Evolutionary conservation across 2,888 invertebrate genomes (phyloP).

Genomic region (Griposia aprilina): DNA sequence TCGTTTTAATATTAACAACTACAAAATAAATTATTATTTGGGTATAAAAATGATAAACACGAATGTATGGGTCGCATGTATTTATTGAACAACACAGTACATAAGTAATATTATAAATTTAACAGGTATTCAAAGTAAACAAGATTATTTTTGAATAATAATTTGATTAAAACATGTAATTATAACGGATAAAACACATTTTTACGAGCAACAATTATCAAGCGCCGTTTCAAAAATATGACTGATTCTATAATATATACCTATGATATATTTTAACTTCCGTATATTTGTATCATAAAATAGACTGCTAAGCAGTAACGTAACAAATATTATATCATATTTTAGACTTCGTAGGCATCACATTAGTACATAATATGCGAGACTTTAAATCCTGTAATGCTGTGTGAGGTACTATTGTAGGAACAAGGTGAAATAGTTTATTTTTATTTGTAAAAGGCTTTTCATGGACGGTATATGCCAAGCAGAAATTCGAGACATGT

Average conservation of each 20-base stretch:
- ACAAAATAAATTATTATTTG: not conserved
- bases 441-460: slow-evolving; percentile 46
- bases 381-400: slow-evolving; percentile 27
- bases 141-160: slow-evolving; percentile 44
- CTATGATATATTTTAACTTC: slow-evolving; percentile 58
- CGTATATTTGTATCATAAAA: slow-evolving; percentile 70
- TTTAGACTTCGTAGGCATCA: slow-evolving; percentile 54
- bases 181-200: slow-evolving; percentile 31
- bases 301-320: slow-evolving; percentile 75
- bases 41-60: slow-evolving; percentile 12
- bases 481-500: slow-evolving; percentile 68
- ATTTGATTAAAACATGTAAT: slow-evolving; percentile 31
- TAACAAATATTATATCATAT: slow-evolving; percentile 60
- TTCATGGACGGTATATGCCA: slow-evolving; percentile 81
- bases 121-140: slow-evolving; percentile 57
- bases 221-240: slow-evolving; percentile 49
- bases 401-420: slow-evolving; percentile 51
- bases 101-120: slow-evolving; percentile 53
- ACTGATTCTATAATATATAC: slow-evolving; percentile 45
- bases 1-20: too few relatives aligned
- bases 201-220: slow-evolving; percentile 48
- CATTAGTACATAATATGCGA: slow-evolving; percentile 45
- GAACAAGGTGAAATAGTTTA: slow-evolving; percentile 35
- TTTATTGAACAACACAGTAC: slow-evolving; percentile 74
- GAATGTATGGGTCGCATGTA: slow-evolving; percentile 67